Evolutionary conservation across 2,888 invertebrate genomes (phyloP).

Genomic region (Xestia c-nigrum): DNA sequence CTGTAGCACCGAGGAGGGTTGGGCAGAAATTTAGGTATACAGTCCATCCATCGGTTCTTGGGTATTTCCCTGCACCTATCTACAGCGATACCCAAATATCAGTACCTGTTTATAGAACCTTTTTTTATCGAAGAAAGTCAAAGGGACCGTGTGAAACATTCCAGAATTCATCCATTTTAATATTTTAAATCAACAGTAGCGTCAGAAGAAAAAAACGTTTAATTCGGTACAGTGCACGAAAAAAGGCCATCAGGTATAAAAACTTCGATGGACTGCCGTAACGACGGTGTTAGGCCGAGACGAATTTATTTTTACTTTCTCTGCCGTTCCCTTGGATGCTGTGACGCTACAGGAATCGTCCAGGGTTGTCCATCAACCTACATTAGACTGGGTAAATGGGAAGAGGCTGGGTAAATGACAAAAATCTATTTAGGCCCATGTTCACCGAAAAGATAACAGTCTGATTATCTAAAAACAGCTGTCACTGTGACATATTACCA

Average conservation of each 20-base stretch:
- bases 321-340: constrained; percentile 70
- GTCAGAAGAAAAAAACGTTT: constrained; percentile 28
- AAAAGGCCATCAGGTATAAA: constrained; percentile 46
- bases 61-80: background rate
- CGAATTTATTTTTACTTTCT: constrained; percentile 78
- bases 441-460: too few species aligned
- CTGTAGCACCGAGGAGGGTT: background rate
- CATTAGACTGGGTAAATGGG: background rate
- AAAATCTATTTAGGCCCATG: too few species aligned
- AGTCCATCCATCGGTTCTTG: background rate
- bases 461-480: too few species aligned
- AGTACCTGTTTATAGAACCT: too few species aligned
- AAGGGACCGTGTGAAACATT: constrained; percentile 55
- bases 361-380: constrained; percentile 64
- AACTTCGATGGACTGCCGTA: constrained; percentile 24
- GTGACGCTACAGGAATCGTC: constrained; percentile 63
- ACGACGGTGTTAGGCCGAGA: constrained; percentile 62
- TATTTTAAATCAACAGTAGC: constrained; percentile 54
- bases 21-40: background rate
- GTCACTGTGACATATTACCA: too few species aligned
- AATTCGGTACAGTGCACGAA: constrained; percentile 56
- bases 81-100: background rate
- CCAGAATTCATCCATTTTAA: constrained; percentile 48
- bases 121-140: constrained; percentile 12
- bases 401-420: too few species aligned